A percentile compares a stretch with the other conserved stretches of the same genome.
Evolutionary conservation across 2,113 vertebrate species (phyloP).

Genomic region (Cygnus atratus): DNA sequence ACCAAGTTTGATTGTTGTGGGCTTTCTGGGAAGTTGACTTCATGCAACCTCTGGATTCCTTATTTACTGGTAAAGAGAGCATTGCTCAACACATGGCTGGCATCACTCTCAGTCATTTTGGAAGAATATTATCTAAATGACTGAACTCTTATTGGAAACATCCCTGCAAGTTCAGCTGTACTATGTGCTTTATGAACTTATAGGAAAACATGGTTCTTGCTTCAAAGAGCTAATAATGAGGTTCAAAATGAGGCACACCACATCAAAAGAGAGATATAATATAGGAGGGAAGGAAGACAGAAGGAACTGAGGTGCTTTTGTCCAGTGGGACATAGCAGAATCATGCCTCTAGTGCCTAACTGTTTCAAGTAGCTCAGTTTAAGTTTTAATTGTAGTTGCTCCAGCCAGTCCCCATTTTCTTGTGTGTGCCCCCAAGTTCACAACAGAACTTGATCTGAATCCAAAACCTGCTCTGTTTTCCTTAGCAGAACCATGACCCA

Average conservation of each 20-base stretch:
- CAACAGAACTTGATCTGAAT: not conserved
- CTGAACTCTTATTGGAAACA: conserved; percentile 62
- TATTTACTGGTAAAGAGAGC: conserved; percentile 6
- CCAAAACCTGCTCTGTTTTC: not conserved
- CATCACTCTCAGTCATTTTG: conserved; percentile 11
- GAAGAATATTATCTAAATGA: conserved; percentile 41
- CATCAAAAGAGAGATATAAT: conserved; percentile 42
- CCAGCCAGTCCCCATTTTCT: not conserved
- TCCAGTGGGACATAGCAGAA: not conserved
- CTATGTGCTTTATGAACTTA: conserved; percentile 22
- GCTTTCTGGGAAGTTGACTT: conserved; percentile 42
- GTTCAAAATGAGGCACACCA: conserved; percentile 41
- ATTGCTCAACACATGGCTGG: conserved; percentile 59
- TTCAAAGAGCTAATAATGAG: conserved; percentile 61
- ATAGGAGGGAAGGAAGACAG: conserved; percentile 1
- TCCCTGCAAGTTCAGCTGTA: conserved; percentile 37
- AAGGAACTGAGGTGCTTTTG: conserved; percentile 32
- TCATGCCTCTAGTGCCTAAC: not conserved
- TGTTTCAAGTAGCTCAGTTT: not conserved
- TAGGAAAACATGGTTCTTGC: conserved; percentile 7
- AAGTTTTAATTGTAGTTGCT: not conserved
- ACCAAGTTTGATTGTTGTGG: conserved; percentile 40
- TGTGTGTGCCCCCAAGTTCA: not conserved
- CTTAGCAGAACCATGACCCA: not conserved
- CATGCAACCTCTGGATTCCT: not conserved